Evolutionary conservation across 2,113 vertebrate genomes (phyloP).

Genomic region (Synodontis membranacea): DNA sequence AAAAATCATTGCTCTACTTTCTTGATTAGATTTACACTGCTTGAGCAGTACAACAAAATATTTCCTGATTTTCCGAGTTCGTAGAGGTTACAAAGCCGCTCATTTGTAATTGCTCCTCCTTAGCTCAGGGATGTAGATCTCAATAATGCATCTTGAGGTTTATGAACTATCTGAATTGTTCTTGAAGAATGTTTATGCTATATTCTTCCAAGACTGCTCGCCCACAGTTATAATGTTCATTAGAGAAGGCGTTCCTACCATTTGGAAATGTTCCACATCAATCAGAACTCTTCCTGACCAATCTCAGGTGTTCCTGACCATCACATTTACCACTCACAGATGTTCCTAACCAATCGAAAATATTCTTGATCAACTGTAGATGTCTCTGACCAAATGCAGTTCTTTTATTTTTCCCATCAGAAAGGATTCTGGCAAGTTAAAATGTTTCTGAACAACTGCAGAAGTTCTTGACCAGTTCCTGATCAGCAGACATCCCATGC

Average conservation of each 20-base stretch:
- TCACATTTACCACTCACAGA: not conserved
- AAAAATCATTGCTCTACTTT: not conserved
- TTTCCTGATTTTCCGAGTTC: not conserved
- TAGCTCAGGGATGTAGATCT: not conserved
- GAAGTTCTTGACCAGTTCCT: not conserved
- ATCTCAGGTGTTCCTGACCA: not conserved
- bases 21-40: conserved; percentile 1
- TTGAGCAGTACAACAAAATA: conserved; percentile 1
- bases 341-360: not conserved
- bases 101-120: not conserved
- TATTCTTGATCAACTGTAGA: no score
- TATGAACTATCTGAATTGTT: not conserved
- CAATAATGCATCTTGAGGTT: not conserved
- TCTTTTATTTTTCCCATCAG: no score
- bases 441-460: no score
- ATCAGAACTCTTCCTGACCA: not conserved
- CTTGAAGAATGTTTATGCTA: not conserved
- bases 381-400: not conserved
- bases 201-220: not conserved
- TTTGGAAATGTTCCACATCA: not conserved
- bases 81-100: not conserved
- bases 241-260: not conserved
- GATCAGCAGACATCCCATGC: no score
- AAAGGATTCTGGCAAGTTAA: no score
- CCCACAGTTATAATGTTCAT: not conserved